Conservation (phyloP, 1,140 invertebrate species). For the Ephestia elutella region DNA sequence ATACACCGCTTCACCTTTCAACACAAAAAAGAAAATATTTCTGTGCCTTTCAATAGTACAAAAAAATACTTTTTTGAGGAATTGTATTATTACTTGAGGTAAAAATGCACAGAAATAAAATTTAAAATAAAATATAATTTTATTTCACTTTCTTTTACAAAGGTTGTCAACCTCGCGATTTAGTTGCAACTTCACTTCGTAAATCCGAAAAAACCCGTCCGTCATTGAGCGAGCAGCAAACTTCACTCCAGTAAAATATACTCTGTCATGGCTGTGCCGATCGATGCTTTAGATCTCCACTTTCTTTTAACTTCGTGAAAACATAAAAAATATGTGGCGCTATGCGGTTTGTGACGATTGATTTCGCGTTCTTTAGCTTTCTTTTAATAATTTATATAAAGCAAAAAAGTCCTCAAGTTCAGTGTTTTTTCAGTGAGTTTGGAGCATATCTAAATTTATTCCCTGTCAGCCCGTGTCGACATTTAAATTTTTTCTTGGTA, state of each 20-base stretch:
- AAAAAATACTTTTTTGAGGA: no score
- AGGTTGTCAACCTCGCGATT: slow-evolving; percentile 44
- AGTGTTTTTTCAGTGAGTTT: slow-evolving; percentile 64
- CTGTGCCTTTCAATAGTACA: no score
- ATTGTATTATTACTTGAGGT: no score
- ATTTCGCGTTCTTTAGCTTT: slow-evolving; percentile 28
- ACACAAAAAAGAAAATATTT: no score
- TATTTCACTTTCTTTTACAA: slow-evolving; percentile 12
- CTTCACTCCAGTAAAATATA: slow-evolving; percentile 56
- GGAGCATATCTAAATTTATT: slow-evolving; percentile 67
- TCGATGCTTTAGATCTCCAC: slow-evolving; percentile 53
- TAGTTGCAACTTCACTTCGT: slow-evolving; percentile 43
- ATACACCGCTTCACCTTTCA: no score
- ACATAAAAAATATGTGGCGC: slow-evolving; percentile 61
- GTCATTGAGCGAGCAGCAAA: slow-evolving; percentile 59
- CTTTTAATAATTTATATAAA: slow-evolving; percentile 44
- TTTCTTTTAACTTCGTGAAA: slow-evolving; percentile 59
- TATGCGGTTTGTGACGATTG: slow-evolving; percentile 35
- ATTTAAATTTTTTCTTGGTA: slow-evolving; percentile 59
- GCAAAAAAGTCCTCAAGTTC: slow-evolving; percentile 32
- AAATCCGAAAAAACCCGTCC: slow-evolving; percentile 46
- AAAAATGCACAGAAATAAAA: no score
- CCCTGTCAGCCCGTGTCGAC: slow-evolving; percentile 45
- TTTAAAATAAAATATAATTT: no score
- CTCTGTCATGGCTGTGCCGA: slow-evolving; percentile 65